Evolutionary conservation across 2,888 invertebrate species (phyloP), one percentile per base, ranked within the genome.

Genomic region (Rapana venosa): DNA sequence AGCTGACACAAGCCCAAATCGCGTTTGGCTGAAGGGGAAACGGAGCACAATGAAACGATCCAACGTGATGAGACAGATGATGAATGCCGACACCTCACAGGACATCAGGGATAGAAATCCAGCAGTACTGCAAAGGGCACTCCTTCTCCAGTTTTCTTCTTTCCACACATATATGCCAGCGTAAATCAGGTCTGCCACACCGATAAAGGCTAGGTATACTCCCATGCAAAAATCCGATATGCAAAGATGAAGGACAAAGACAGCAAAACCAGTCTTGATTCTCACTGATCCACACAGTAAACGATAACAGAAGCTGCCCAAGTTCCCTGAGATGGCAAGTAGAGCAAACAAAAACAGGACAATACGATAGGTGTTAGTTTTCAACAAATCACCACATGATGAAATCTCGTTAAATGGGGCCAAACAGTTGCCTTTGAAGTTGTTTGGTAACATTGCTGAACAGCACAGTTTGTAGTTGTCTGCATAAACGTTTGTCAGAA

Each of bases 211-310:
- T 26, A 91, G 70, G 58, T 90, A 91, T 22, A 91, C 74, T 0
- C 91, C 91, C 91, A 91, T 91, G 30, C 89, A 61, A 61, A 91
- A 87, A 30, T 91, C 91, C 2, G 91, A 89, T 1, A 89, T 85
- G 47, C 91, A 89, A 22, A 91, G 70, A 47, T 89, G 87, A 0
- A 87, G 84, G 47, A 91, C 89, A 56, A 91, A 89, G 32, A 89
- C 89, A 4, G 74, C 74, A 56, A 88, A 91, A 17, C 91, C 89
- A 30, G 83, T 74, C 47, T 88, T 91, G 79, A 79, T 6, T 8
- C 17, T 87, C 8, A 83, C 83, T 35, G 87, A 22, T 36, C 87
- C 87, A 30, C 83, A 77, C 79, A 85, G 26, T 13, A 89, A 8
- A 8, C 91, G 87, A 85, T 87, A 90, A 66, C 89, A 35, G 32